These are phyloP conservation scores for Syrphus vitripennis DNA, from an alignment of 2,888 invertebrate genomes.

Conservation along the genomic window DNA sequence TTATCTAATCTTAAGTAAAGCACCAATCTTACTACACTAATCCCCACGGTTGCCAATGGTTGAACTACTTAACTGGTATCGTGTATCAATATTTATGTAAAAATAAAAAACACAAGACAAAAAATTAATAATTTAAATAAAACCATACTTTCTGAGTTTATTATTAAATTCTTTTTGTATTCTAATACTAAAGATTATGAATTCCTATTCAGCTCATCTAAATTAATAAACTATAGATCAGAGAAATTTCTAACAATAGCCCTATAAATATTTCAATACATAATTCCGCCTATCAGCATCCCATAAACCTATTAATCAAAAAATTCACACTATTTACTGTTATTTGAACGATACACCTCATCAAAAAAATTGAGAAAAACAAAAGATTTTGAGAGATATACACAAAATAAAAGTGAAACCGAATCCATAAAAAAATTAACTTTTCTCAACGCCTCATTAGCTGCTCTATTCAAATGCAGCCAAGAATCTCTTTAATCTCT, in stretches of 20 bases:
- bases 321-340: constrained; percentile 20
- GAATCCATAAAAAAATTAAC: neutral
- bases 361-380: neutral
- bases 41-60: too few relatives aligned
- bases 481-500: neutral
- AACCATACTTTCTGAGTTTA: neutral
- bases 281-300: neutral
- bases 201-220: neutral
- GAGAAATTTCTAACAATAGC: neutral
- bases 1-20: too few relatives aligned
- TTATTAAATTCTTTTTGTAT: neutral
- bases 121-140: neutral
- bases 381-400: neutral
- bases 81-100: neutral
- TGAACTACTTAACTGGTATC: too few relatives aligned
- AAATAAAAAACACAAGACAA: too few relatives aligned
- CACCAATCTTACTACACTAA: too few relatives aligned
- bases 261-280: neutral
- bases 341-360: neutral
- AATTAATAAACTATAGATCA: neutral
- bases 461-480: neutral
- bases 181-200: neutral
- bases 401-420: constrained; percentile 44
- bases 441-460: neutral
- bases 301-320: neutral